phyloP scores from a whole-genome alignment of 2,113 vertebrate species.

The Hippopotamus amphibius region DNA sequence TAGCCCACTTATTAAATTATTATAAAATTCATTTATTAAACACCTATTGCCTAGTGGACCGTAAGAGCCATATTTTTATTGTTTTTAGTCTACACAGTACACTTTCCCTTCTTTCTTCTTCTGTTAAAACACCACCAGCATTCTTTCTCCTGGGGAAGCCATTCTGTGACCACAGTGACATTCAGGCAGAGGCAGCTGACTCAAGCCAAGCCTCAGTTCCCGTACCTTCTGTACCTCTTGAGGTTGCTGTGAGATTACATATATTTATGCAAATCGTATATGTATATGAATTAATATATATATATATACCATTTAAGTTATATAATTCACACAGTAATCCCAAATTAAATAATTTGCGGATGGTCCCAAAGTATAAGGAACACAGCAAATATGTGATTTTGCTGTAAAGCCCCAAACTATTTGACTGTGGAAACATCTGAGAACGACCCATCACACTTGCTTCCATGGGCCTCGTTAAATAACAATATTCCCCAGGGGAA shows the following conservation, averaged over 20 bases:
- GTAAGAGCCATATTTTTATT: neutral
- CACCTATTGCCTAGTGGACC: neutral
- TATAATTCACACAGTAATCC: neutral
- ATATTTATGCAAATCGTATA: neutral
- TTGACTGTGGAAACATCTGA: neutral
- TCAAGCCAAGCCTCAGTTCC: neutral
- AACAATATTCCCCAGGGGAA: neutral
- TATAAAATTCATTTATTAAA: neutral
- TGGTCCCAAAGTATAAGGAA: neutral
- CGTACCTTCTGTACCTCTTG: neutral
- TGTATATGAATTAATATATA: neutral
- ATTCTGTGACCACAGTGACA: neutral
- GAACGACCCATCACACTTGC: neutral
- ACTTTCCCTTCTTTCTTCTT: neutral
- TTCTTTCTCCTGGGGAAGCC: neutral
- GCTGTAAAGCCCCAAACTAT: neutral
- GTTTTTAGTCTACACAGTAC: neutral
- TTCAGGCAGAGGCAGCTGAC: neutral
- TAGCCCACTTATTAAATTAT: neutral
- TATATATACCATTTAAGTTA: neutral
- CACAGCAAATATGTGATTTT: constrained; percentile 10
- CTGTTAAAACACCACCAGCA: neutral
- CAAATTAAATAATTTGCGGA: constrained; percentile 42
- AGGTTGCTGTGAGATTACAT: neutral
- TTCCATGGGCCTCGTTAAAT: neutral